Evolutionary conservation across 1,140 invertebrate genomes (phyloP).

Genomic region (Anastrepha ludens): DNA sequence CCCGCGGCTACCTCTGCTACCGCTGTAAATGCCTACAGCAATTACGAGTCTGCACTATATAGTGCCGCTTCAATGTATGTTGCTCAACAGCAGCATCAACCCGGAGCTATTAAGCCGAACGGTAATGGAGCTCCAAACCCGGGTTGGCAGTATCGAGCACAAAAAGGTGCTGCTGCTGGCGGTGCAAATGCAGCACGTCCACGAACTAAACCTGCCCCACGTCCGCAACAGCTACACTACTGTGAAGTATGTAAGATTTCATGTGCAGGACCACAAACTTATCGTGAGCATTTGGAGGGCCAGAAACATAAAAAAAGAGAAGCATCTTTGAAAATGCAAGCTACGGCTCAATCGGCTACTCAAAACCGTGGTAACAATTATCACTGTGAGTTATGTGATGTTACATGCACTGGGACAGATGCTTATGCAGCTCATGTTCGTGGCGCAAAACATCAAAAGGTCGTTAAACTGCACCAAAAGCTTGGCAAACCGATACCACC

Average conservation of each 20-base stretch:
- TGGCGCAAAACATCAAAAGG: conserved; percentile 98
- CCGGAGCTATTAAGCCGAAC: conserved; percentile 59
- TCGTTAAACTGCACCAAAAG: conserved; percentile 96
- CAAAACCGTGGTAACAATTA: conserved; percentile 82
- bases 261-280: conserved; percentile 96
- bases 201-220: conserved; percentile 84
- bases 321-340: conserved; percentile 86
- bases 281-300: conserved; percentile 97
- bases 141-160: conserved; percentile 60
- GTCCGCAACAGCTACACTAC: conserved; percentile 93
- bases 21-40: conserved; percentile 81
- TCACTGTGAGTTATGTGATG: conserved; percentile 95
- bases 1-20: conserved; percentile 68
- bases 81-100: conserved; percentile 81
- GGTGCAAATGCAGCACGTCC: conserved; percentile 67
- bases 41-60: conserved; percentile 94
- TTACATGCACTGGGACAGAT: conserved; percentile 97
- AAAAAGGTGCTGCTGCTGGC: conserved; percentile 78
- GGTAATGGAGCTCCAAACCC: conserved; percentile 63
- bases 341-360: conserved; percentile 74
- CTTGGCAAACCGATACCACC: conserved; percentile 98
- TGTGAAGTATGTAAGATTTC: conserved; percentile 99
- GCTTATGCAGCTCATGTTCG: conserved; percentile 98
- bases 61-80: conserved; percentile 95
- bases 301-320: conserved; percentile 99